Percentiles rank a stretch among this genome's conserved stretches.
These are phyloP conservation scores for Ctenopoma kingsleyae DNA, from an alignment of 2,797 vertebrate species.

Conservation along the genomic window DNA sequence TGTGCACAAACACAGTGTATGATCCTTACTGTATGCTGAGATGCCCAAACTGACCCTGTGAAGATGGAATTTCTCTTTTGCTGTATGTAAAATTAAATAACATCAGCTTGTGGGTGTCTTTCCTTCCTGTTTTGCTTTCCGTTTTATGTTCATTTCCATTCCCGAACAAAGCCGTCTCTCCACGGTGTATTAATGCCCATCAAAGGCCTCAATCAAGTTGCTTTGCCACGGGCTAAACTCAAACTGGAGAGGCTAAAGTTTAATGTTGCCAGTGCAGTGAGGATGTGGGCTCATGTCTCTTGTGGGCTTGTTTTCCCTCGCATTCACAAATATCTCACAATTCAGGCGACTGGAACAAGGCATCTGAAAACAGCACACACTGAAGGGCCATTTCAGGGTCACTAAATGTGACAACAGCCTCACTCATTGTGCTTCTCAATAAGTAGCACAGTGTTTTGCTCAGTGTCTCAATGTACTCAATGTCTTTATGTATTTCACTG, in stretches of 20 bases:
- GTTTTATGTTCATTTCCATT: constrained; percentile 75
- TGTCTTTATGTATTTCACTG: constrained; percentile 60
- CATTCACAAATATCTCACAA: constrained; percentile 71
- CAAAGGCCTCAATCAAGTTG: constrained; percentile 78
- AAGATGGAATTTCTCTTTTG: constrained; percentile 68
- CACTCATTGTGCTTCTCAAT: constrained; percentile 57
- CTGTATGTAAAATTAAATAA: constrained; percentile 78
- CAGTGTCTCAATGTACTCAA: too few species aligned
- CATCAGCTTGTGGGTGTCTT: constrained; percentile 71
- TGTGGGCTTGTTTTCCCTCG: constrained; percentile 69
- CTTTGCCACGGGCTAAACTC: constrained; percentile 78
- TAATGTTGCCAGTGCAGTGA: constrained; percentile 67
- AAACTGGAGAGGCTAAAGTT: constrained; percentile 70
- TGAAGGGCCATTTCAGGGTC: constrained; percentile 63
- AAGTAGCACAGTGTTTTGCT: constrained; percentile 37
- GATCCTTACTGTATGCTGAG: constrained; percentile 30
- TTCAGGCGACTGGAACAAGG: constrained; percentile 52
- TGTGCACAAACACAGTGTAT: background rate
- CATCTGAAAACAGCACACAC: constrained; percentile 51
- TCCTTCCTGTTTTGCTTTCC: constrained; percentile 78
- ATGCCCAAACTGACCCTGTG: constrained; percentile 56
- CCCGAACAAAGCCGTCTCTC: constrained; percentile 77
- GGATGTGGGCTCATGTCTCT: constrained; percentile 74
- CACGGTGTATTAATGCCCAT: constrained; percentile 82
- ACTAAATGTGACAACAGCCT: constrained; percentile 69